Conservation (phyloP, 2,888 invertebrate species). For the Drosophila cracens region DNA sequence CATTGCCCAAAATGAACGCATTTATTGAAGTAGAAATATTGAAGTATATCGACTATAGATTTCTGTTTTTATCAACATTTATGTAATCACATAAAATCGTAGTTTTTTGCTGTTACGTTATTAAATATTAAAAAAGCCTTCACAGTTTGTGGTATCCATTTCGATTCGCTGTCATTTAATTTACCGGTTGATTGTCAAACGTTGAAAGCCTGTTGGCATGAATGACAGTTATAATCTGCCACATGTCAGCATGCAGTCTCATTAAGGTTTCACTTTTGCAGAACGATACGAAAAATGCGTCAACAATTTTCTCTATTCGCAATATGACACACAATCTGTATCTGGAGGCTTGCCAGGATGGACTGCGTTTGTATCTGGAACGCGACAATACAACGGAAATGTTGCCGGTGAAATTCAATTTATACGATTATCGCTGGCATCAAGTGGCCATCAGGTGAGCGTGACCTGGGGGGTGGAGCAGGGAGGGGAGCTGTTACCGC, state of each 20-base stretch:
- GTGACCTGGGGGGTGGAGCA: not conserved
- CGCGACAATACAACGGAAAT: slow-evolving; percentile 85
- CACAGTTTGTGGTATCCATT: not conserved
- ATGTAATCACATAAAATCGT: not conserved
- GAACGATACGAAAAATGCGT: slow-evolving; percentile 74
- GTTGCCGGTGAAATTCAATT: slow-evolving; percentile 85
- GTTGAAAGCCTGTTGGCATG: not conserved
- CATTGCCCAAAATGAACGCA: not conserved
- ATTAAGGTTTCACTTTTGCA: slow-evolving; percentile 32
- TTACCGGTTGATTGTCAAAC: not conserved
- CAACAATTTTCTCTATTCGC: slow-evolving; percentile 84
- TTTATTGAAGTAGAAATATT: not conserved
- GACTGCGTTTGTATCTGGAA: slow-evolving; percentile 84
- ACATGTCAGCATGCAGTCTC: slow-evolving; percentile 1
- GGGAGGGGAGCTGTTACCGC: not conserved
- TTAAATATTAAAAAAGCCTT: not conserved
- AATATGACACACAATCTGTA: slow-evolving; percentile 84
- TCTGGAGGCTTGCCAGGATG: slow-evolving; percentile 83
- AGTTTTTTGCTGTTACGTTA: not conserved
- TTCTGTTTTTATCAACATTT: not conserved
- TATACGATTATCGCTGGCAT: slow-evolving; percentile 85
- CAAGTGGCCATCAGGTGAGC: slow-evolving; percentile 85
- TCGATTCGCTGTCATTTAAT: not conserved
- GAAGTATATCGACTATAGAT: not conserved
- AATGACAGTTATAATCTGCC: not conserved